Percentiles rank a stretch among this genome's conserved stretches.
Conservation (phyloP, 2,797 vertebrate species). For the Sus cebifrons region DNA sequence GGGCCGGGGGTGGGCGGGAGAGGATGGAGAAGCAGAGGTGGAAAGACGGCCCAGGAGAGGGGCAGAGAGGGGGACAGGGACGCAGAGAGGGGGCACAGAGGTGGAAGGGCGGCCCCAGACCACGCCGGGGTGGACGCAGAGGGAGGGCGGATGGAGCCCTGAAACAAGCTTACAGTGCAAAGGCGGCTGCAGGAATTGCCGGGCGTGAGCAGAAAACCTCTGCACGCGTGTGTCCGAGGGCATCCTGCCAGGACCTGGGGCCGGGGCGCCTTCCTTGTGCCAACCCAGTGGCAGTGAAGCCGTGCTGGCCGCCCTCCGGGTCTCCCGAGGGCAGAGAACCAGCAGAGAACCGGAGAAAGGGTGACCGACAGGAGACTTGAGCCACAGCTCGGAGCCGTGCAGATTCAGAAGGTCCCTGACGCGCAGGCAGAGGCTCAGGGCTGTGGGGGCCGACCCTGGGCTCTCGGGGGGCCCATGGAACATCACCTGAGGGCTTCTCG, state of each 20-base stretch:
- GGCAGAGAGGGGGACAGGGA: too few species aligned
- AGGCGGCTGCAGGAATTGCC: rapidly evolving
- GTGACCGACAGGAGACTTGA: background rate
- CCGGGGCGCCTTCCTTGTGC: background rate
- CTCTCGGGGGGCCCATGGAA: background rate
- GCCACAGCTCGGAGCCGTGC: background rate
- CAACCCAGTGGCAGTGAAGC: too few species aligned
- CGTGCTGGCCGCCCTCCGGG: background rate
- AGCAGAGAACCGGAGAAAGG: background rate
- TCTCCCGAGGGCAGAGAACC: background rate
- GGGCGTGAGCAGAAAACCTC: rapidly evolving
- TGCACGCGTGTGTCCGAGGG: background rate
- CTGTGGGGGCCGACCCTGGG: background rate
- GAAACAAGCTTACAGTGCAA: background rate
- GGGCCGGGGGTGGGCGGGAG: too few species aligned
- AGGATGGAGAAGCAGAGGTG: too few species aligned
- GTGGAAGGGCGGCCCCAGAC: background rate
- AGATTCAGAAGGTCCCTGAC: background rate
- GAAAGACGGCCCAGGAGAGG: too few species aligned
- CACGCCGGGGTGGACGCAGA: too few species aligned
- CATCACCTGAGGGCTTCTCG: background rate
- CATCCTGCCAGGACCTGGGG: rapidly evolving
- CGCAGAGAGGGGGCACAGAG: too few species aligned
- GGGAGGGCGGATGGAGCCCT: background rate
- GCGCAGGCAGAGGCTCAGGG: background rate